Conservation (phyloP, 2,888 invertebrate species). For the Euphydryas editha region DNA sequence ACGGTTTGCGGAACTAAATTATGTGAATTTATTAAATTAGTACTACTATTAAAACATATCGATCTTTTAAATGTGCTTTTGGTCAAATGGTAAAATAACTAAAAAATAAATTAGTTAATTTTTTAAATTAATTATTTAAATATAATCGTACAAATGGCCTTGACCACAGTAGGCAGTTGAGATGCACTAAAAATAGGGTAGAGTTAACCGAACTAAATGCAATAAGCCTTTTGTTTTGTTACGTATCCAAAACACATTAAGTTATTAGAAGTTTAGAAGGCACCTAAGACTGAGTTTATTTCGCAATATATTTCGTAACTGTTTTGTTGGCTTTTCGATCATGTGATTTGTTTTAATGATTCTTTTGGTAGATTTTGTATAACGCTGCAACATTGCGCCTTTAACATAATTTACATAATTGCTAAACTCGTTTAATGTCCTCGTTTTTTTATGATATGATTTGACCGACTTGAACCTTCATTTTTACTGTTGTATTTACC, state of each 20-base stretch:
- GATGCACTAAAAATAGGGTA: neutral
- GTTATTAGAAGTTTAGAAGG: slow-evolving; percentile 32
- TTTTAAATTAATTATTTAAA: neutral
- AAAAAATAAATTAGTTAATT: neutral
- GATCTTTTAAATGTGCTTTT: too few species aligned
- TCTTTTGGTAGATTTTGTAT: slow-evolving; percentile 45
- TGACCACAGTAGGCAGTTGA: neutral
- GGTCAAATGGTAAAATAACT: too few species aligned
- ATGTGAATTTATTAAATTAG: neutral
- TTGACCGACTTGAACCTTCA: neutral
- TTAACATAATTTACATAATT: slow-evolving; percentile 2
- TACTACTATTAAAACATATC: neutral
- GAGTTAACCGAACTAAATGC: neutral
- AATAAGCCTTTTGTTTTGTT: neutral
- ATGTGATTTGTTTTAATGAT: slow-evolving; percentile 41
- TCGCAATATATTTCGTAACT: slow-evolving; percentile 47
- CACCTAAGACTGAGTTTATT: slow-evolving; percentile 52
- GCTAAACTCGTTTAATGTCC: neutral
- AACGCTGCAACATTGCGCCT: slow-evolving; percentile 16
- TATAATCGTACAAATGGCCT: neutral
- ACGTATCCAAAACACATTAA: slow-evolving; percentile 19
- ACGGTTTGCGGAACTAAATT: neutral
- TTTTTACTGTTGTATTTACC: neutral
- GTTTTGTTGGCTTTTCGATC: slow-evolving; percentile 35
- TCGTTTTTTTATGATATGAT: neutral